Base-by-base conservation (phyloP, 2,113 vertebrate genomes). In the Edolisoma coerulescens region DNA sequence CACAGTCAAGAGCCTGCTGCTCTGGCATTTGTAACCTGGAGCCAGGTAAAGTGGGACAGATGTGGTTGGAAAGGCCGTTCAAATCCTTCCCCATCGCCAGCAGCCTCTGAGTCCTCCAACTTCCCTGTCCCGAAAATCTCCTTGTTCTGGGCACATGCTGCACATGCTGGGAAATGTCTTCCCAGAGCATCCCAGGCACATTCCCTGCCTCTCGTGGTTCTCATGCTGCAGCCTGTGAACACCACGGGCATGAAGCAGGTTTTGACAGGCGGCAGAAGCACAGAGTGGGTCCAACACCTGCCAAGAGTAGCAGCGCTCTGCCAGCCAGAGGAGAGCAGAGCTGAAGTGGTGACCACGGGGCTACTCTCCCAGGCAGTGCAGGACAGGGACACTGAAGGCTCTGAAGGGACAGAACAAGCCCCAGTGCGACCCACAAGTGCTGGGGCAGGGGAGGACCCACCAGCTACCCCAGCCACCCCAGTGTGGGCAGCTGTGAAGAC, bases 11-110 rank as follows among this genome's bases (percentile, higher is more conserved):
- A 50, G 42, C 12, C 52, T 35, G 19, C 26, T 54, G 35, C 53
- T 67, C 49, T 53, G 32, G 1, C 19, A 32, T 5, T 16, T 69
- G 28, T 28, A 35, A 39, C 23, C n/a, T 23, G 21, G 19, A 32
- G 22, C 13, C 27, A 13, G 35, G 9, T 6, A 33, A 33, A n/a
- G 37, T 19, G 13, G 30, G 41, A 67, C 6, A 6, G 6, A 18
- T 17, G 13, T 26, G 24, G 5, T 1, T 37, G 14, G 24, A 53
- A 68, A 84, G 16, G 23, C 17, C 21, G 3, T 32, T 37, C 20
- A 57, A 57, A 47, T 13, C 39, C 37, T 65, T 16, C n/a, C 13
- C 13, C 27, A 24, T 1, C 0, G 0, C 47, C 4, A 12, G 33
- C 28, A 45, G 61, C 37, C 27, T 61, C 69, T 2, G 2, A 81